phyloP scores from a whole-genome alignment of 2,113 vertebrate genomes.

The Eurystomus gularis region DNA sequence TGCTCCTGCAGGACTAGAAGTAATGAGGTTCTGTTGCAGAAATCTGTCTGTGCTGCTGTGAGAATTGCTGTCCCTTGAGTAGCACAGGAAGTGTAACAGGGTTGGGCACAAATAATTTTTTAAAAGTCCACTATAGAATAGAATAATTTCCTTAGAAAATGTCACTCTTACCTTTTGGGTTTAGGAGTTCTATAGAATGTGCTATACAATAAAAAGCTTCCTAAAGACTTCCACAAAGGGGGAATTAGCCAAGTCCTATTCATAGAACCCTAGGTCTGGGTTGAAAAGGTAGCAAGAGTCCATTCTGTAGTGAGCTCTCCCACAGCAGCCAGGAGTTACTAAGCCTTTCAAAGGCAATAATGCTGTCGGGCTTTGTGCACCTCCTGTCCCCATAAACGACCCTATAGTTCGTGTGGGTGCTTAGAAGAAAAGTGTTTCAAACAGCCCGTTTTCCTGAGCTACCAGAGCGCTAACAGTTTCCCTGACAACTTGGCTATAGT shows the following conservation, averaged over 20 bases:
- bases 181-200: background rate
- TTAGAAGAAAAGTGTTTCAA: constrained; percentile 38
- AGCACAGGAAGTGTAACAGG: background rate
- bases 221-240: constrained; percentile 35
- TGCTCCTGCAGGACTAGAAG: background rate
- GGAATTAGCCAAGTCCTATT: constrained; percentile 30
- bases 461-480: constrained; percentile 12
- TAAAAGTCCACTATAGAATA: background rate
- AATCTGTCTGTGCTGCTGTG: background rate
- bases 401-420: background rate
- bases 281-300: constrained; percentile 1
- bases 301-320: background rate
- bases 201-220: constrained; percentile 23
- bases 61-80: background rate
- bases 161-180: constrained; percentile 18
- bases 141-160: constrained; percentile 26
- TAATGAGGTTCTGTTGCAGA: background rate
- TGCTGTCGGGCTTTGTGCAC: background rate
- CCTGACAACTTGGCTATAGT: constrained; percentile 13
- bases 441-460: constrained; percentile 20
- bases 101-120: background rate
- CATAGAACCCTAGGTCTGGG: background rate
- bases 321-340: background rate
- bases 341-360: constrained; percentile 5
- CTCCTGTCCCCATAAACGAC: background rate